Base-by-base conservation (phyloP, 2,797 vertebrate genomes). In the Fundulus diaphanus region DNA sequence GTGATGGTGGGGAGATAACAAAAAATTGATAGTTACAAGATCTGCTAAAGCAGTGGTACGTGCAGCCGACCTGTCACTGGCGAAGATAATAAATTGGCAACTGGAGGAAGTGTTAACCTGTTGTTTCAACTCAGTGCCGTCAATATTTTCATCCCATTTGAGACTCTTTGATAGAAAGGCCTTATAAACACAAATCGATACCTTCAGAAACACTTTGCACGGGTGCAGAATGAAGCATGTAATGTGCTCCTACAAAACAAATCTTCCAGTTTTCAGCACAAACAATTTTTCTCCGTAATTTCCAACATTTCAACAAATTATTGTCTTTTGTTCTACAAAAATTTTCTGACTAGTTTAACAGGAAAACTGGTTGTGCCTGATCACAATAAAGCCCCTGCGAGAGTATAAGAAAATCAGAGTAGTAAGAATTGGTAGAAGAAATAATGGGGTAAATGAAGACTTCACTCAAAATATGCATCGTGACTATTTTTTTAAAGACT, bases 121-220 rank as follows among this genome's bases (percentile, higher is more conserved):
- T 85, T 82, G 70, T 75, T 81, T 59, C 72, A 73, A 56, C 76
- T 71, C 74, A 59, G 75, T 85, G 84, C 77, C 87, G 85, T 90
- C 87, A 87, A 90, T 85, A 86, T 87, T 84, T 87, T 82, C 70
- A 85, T 88, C 89, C 86, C 81, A 81, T 87, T 72, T 42, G 70
- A 82, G 77, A 69, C 78, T 35, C 61, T 82, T 82, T 70, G 29
- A 72, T 27, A 24, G 70, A 85, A 77, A 73, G 8, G 79, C 71
- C 83, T 44, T 76, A 70, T 29, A 79, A 87, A 80, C 22, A 59
- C 31, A 73, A 79, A 75, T 87, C 44, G 24, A 63, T 68, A 68
- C 86, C 78, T 83, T 79, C 75, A 79, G 59, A 81, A 84, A 80
- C 81, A 76, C 82, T 90, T 87, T 88, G 71, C 40, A 56, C n/a